Conservation (phyloP, 2,888 invertebrate species). For the Acanthosoma haemorrhoidale region DNA sequence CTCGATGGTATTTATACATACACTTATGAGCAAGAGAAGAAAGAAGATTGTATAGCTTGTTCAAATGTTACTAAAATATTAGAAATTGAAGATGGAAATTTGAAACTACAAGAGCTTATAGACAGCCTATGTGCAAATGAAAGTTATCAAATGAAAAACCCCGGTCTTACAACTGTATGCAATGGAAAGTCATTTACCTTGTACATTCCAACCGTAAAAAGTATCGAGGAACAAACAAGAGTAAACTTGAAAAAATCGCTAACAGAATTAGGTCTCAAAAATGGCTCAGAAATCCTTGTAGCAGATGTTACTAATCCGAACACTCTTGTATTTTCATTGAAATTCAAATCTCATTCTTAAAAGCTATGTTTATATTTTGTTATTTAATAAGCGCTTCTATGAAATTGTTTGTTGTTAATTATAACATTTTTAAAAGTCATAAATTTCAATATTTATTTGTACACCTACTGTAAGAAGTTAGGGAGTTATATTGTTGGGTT, state of each 20-base stretch:
- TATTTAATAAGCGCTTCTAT: background rate
- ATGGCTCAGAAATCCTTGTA: slow-evolving; percentile 82
- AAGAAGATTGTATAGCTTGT: slow-evolving; percentile 82
- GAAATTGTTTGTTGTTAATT: background rate
- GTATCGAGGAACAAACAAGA: slow-evolving; percentile 83
- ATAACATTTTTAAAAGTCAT: no score
- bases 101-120: slow-evolving; percentile 75
- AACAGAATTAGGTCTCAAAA: slow-evolving; percentile 72
- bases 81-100: slow-evolving; percentile 58
- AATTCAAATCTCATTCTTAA: slow-evolving; percentile 21
- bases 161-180: slow-evolving; percentile 74
- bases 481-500: no score
- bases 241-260: slow-evolving; percentile 83
- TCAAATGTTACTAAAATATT: slow-evolving; percentile 64
- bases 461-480: no score
- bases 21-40: slow-evolving; percentile 87
- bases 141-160: slow-evolving; percentile 85
- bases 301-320: slow-evolving; percentile 88
- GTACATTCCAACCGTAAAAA: slow-evolving; percentile 86
- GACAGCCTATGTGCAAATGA: slow-evolving; percentile 69
- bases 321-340: slow-evolving; percentile 68
- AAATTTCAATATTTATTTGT: no score
- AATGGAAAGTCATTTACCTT: slow-evolving; percentile 84
- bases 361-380: background rate
- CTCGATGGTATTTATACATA: slow-evolving; percentile 93